phyloP scores from a whole-genome alignment of 2,113 vertebrate genomes.

The Aldabrachelys gigantea region DNA sequence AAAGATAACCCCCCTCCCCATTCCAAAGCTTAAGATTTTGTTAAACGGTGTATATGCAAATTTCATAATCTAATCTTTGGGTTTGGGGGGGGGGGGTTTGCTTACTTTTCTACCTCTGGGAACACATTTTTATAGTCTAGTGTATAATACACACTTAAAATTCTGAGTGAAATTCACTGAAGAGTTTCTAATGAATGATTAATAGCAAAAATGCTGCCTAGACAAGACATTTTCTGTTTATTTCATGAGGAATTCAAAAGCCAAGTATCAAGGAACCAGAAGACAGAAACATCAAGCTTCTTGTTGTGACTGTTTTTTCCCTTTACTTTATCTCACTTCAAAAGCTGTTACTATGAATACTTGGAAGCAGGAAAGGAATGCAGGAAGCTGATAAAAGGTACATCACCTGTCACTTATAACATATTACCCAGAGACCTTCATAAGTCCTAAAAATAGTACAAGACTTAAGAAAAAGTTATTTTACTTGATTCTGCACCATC shows the following conservation, averaged over 20 bases:
- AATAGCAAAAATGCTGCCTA: constrained; percentile 2
- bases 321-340: not conserved
- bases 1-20: not conserved
- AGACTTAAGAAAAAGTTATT: not conserved
- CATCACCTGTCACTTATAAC: not conserved
- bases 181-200: not conserved
- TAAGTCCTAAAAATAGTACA: not conserved
- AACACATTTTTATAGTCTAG: not conserved
- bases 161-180: constrained; percentile 17
- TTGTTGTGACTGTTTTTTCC: not conserved
- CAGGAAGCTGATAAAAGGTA: not conserved
- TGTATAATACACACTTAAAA: not conserved
- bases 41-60: not conserved
- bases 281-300: not conserved
- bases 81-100: not conserved
- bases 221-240: constrained; percentile 22
- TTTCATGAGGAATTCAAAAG: not conserved
- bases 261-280: not conserved
- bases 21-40: not conserved
- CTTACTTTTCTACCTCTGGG: not conserved
- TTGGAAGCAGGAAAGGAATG: not conserved
- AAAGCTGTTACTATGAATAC: not conserved
- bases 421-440: not conserved
- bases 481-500: not conserved
- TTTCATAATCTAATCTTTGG: not conserved